Percentiles rank a stretch among this genome's conserved stretches.
phyloP scores from a whole-genome alignment of 1,140 invertebrate genomes.

The Heliconius congener region DNA sequence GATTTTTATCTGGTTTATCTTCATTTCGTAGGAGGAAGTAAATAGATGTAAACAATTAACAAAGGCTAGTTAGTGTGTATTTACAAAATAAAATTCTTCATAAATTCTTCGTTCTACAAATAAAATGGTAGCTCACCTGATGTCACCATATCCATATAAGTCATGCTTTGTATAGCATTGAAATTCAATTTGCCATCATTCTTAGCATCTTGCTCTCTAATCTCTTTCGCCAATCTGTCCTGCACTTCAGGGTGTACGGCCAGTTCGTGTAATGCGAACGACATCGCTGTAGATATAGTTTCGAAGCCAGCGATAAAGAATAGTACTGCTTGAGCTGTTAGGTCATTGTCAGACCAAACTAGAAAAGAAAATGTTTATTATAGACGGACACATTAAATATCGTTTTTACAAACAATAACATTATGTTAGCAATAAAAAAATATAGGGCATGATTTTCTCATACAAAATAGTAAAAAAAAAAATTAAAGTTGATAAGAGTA shows the following conservation, averaged over 20 bases:
- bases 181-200: constrained; percentile 77
- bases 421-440: no score
- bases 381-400: background rate
- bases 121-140: constrained; percentile 54
- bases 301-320: constrained; percentile 84
- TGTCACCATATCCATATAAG: constrained; percentile 85
- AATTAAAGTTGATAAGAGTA: no score
- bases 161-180: constrained; percentile 82
- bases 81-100: no score
- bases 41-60: no score
- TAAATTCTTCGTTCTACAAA: no score
- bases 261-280: constrained; percentile 82
- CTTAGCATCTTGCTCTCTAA: constrained; percentile 68
- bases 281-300: constrained; percentile 82
- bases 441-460: no score
- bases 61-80: no score
- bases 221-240: constrained; percentile 81
- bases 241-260: constrained; percentile 83
- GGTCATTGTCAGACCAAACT: constrained; percentile 59
- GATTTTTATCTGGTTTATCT: no score
- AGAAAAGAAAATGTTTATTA: background rate
- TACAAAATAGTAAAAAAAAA: no score
- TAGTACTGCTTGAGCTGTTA: constrained; percentile 60
- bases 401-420: no score
- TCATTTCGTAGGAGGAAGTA: no score